Evolutionary conservation across 2,113 vertebrate genomes (phyloP), one percentile per base, ranked within the genome.

Genomic region (Macquaria australasica): DNA sequence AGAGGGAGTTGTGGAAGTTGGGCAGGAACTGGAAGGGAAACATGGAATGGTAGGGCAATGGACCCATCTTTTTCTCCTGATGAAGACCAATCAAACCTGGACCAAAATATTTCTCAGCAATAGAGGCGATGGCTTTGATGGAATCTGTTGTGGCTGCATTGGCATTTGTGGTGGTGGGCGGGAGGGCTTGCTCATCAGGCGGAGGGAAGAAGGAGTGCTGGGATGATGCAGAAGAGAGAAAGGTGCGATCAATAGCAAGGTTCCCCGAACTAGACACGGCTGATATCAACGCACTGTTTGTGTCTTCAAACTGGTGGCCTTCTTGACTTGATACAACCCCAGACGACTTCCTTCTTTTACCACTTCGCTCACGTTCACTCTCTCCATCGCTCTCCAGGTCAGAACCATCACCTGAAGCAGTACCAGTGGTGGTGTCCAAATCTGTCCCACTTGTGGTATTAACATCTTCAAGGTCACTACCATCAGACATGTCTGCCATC

Each of bases 91-190:
- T 96, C 88, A 99, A 97, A 89, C 98, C 98, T 0, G 98, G 97
- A 53, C 98, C 98, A 25, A 99, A 99, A 94, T 99, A 99, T 81
- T 99, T 99, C 95, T 99, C 98, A 0, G 98, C 98, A 4, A 99
- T 99, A 89, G 98, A 99, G 10, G 98, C 98, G 0, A 99, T 99
- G 37, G 98, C 98, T 95, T 99, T 99, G 85, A 99, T 99, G 41
- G 98, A 99, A 96, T 99, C 98, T 21, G 97, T 98, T 0, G 98
- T 95, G 3, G 96, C 96, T 1, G 96, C 95, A 93, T 97, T 98
- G 21, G 97, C 97, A 0, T 98, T 95, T 2, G 96, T 95, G 1
- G 96, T 95, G 0, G 97, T 92, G 41, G 97, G 93, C 0, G 97
- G 96, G 31, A 99, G 96, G 66, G 98, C 96, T 95, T 99, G 98